These are phyloP conservation scores for Drosophila teissieri DNA, from an alignment of 1,140 invertebrate species.

Conservation along the genomic window DNA sequence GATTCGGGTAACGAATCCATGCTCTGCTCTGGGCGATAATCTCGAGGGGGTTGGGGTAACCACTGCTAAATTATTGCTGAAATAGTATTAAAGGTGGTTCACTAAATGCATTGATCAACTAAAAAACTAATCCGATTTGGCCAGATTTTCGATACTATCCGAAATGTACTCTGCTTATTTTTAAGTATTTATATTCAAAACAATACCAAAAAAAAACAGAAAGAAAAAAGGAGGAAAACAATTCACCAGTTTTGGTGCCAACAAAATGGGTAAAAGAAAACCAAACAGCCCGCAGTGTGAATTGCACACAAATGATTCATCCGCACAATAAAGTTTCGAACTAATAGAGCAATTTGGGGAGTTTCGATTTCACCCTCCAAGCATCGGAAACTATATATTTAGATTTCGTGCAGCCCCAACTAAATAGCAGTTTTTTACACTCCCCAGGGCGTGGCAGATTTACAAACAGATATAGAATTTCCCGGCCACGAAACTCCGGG, in stretches of 20 bases:
- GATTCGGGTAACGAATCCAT: background rate
- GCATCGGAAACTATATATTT: background rate
- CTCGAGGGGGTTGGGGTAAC: background rate
- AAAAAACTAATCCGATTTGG: background rate
- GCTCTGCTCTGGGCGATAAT: background rate
- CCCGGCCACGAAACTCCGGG: background rate
- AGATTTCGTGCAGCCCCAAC: background rate
- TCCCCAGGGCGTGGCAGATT: slow-evolving; percentile 5
- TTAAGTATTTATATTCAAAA: background rate
- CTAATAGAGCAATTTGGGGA: background rate
- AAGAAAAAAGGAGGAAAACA: background rate
- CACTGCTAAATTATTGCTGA: background rate
- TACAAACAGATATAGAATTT: slow-evolving; percentile 7
- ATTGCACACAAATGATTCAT: background rate
- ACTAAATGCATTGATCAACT: background rate
- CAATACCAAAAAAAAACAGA: background rate
- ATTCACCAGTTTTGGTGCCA: background rate
- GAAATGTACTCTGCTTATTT: background rate
- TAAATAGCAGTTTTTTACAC: background rate
- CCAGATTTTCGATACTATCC: background rate
- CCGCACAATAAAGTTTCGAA: background rate
- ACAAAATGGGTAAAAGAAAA: background rate
- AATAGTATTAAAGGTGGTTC: background rate
- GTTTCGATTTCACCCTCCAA: background rate
- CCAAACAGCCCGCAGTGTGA: background rate